Base-by-base conservation (phyloP, 2,888 invertebrate genomes). In the Athalia cordata region DNA sequence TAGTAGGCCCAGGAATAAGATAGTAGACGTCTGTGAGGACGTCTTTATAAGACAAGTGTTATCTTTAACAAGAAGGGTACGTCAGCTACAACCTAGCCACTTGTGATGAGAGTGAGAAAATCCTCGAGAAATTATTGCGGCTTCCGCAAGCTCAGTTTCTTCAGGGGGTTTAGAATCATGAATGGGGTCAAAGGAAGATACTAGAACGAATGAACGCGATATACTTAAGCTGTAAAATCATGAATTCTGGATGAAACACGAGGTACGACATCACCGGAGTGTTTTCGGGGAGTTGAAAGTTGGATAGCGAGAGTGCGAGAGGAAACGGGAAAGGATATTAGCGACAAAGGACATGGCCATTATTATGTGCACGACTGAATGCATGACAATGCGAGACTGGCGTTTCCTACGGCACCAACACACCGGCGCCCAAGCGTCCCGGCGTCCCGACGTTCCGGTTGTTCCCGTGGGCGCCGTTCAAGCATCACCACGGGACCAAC, bases 381-480 rank as follows among this genome's bases (percentile, higher is more conserved):
- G 85, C 83, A 85, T 83, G 84, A 86, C 85, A 87, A 85, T 87
- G 83, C 85, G 79, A 82, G 83, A 83, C 82, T 79, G 79, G 81
- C 45, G 61, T 57, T 75, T 61, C 61, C 75, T 66, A 52, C 50
- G 9, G 49, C n/a, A 50, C 62, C 29, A 50, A 62, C 67, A 57
- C 70, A 75, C 29, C 67, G 57, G 29, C 79, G 29, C 67, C 76
- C 78, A 66, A 64, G 67, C 77, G 75, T 81, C 80, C 77, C 83
- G 80, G 75, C 82, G 77, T 82, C 79, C 79, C 77, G 62, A 75
- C 77, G 62, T 81, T 81, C 80, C 79, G 81, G 81, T 80, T 79
- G 57, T 62, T 84, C 84, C 83, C 85, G 81, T 79, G 83, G 85
- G 84, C 80, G 76, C 78, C 77, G 84, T 81, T 81, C 83, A 82